These are phyloP conservation scores for Clinocottus analis DNA, from an alignment of 2,113 vertebrate species.

Conservation along the genomic window DNA sequence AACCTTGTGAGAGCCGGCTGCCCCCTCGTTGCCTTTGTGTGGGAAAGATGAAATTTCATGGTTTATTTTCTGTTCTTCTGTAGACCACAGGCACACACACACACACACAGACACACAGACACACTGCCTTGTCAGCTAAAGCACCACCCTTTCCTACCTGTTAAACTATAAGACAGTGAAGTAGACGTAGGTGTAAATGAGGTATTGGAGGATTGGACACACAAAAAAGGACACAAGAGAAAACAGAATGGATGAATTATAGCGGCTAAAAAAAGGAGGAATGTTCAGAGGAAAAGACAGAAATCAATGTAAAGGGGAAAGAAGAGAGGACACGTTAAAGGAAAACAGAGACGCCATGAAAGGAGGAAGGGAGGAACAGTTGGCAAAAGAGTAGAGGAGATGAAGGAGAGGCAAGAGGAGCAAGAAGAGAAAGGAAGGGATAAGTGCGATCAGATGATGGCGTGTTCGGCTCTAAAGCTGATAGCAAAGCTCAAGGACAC, in stretches of 20 bases:
- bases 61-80: conserved; percentile 38
- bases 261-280: background rate
- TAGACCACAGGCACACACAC: conserved; percentile 8
- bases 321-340: background rate
- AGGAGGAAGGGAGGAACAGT: background rate
- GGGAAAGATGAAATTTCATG: conserved; percentile 51
- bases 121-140: conserved; percentile 41
- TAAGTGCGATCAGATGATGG: conserved; percentile 13
- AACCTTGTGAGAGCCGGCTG: conserved; percentile 33
- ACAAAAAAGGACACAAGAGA: background rate
- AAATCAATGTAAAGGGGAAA: background rate
- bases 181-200: background rate
- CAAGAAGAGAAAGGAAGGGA: background rate
- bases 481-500: conserved; percentile 57
- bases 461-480: conserved; percentile 17
- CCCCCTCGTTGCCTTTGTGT: conserved; percentile 41
- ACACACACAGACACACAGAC: conserved; percentile 1
- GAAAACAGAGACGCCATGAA: background rate
- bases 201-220: too few relatives aligned
- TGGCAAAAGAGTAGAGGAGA: conserved; percentile 1
- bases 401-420: background rate
- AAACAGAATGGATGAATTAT: background rate
- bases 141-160: conserved; percentile 32
- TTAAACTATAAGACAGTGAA: conserved; percentile 5
- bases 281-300: background rate